phyloP scores from a whole-genome alignment of 1,140 invertebrate genomes.

The Popillia japonica region DNA sequence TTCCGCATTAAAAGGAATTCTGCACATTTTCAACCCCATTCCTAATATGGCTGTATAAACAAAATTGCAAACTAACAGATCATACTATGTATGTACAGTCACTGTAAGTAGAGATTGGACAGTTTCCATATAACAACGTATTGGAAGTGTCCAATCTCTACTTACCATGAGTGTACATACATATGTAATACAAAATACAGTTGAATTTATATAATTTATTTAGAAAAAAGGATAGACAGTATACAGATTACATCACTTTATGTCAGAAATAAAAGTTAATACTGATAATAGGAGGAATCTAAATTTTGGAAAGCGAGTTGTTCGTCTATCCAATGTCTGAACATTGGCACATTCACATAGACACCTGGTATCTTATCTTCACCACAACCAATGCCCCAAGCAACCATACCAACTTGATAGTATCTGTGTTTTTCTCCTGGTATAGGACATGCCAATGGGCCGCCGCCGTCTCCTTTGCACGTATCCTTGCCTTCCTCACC shows the following conservation, averaged over 20 bases:
- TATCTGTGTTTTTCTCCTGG: conserved; percentile 55
- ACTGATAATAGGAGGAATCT: conserved; percentile 46
- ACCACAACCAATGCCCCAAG: conserved; percentile 68
- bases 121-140: no score
- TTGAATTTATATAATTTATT: background rate
- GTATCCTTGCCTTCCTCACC: no score
- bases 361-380: conserved; percentile 66
- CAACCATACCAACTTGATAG: conserved; percentile 63
- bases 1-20: no score
- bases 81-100: no score
- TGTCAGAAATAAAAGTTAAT: conserved; percentile 45
- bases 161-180: no score
- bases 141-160: no score
- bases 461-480: no score
- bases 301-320: conserved; percentile 48
- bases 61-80: no score
- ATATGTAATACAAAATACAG: background rate
- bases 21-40: no score
- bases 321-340: conserved; percentile 56
- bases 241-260: background rate
- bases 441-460: conserved; percentile 67
- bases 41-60: no score
- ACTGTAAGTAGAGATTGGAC: no score
- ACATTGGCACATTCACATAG: conserved; percentile 55
- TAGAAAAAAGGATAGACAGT: background rate